phyloP scores from a whole-genome alignment of 1,140 invertebrate genomes.

The Asobara japonica region DNA sequence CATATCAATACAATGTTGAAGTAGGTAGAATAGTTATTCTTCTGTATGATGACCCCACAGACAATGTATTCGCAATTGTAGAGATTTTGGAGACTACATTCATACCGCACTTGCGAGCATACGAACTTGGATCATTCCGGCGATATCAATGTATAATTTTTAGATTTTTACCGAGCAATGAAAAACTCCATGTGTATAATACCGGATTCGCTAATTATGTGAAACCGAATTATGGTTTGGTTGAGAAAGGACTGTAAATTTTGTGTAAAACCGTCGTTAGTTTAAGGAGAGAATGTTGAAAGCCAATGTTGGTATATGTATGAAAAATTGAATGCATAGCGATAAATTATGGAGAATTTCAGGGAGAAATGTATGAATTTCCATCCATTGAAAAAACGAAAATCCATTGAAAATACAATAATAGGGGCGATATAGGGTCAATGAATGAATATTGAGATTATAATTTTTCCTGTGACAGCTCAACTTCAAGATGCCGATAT shows the following conservation, averaged over 20 bases:
- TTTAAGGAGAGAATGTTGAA: no score
- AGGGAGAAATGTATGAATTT: conserved; percentile 11
- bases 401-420: not conserved
- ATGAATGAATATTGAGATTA: conserved; percentile 4
- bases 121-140: conserved; percentile 23
- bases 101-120: conserved; percentile 24
- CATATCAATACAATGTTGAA: conserved; percentile 35
- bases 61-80: conserved; percentile 22
- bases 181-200: conserved; percentile 22
- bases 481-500: no score
- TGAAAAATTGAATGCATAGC: no score
- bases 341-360: no score
- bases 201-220: conserved; percentile 10
- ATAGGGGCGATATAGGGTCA: not conserved
- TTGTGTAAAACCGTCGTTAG: not conserved
- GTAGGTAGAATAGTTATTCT: conserved; percentile 36
- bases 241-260: not conserved
- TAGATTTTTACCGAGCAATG: conserved; percentile 8
- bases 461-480: no score
- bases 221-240: conserved; percentile 25
- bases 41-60: conserved; percentile 20
- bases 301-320: conserved; percentile 4
- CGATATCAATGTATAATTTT: conserved; percentile 12
- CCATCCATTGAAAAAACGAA: conserved; percentile 18
- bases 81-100: conserved; percentile 36